Evolutionary conservation across 2,888 invertebrate genomes (phyloP), one percentile per base, ranked within the genome.

Genomic region (Erebia aethiops): DNA sequence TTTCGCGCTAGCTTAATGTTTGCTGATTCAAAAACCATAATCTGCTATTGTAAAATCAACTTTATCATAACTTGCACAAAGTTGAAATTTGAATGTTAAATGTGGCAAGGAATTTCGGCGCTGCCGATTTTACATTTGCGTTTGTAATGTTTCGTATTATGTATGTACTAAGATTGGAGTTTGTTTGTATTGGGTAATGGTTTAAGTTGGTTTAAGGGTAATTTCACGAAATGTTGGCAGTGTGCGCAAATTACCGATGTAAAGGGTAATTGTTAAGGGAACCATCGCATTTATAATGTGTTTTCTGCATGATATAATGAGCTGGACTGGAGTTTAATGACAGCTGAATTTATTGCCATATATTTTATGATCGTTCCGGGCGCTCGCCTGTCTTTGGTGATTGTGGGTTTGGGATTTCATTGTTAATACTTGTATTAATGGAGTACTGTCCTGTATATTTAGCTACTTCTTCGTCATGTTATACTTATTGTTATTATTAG

Each of bases 171-270:
- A 62, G 41, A 21, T 63, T 21, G 35, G 65, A 71, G 72, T 74
- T 61, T 62, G 54, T 51, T 66, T 67, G 18, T 11, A 67, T 74
- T 60, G 41, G 71, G 62, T 75, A 77, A 72, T 60, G 54, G 52
- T 56, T 71, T 76, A 3, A 58, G 10, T 35, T 73, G 35, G 14
- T 67, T 72, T 46, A 74, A 76, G 82, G 83, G 84, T 86, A 86
- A 88, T 89, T 86, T 81, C 74, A 77, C 76, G 79, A 84, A 81
- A 87, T 91, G 87, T 89, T 88, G 86, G 84, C 84, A 86, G 86
- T 86, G 85, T 87, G 86, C 84, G 87, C 88, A 90, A 90, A 90
- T 91, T 91, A 88, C 87, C 85, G 77, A 82, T 84, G 87, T 88
- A 86, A 87, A 83, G 81, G 86, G 88, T 91, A 91, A 92, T 91